These are phyloP conservation scores for Paracyclopina nana DNA, from an alignment of 1,140 invertebrate genomes.

Conservation along the genomic window DNA sequence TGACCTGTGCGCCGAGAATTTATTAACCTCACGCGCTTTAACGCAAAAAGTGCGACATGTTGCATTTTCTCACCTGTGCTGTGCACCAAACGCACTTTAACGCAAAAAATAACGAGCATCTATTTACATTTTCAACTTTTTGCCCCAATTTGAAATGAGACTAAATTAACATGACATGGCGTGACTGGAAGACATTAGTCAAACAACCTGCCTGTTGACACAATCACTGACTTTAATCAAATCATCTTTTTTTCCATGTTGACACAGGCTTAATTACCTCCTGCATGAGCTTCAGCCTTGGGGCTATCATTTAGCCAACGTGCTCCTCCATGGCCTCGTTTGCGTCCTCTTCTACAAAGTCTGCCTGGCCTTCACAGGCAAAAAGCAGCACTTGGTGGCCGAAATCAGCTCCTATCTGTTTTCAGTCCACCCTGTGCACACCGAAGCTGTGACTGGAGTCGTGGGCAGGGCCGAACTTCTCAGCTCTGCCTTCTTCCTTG, in stretches of 20 bases:
- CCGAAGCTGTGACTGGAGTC: slow-evolving; percentile 59
- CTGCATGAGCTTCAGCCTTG: slow-evolving; percentile 36
- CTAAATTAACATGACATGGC: too few relatives aligned
- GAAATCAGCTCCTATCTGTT: slow-evolving; percentile 56
- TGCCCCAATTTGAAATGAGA: too few relatives aligned
- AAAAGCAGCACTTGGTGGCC: slow-evolving; percentile 43
- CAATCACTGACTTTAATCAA: too few relatives aligned
- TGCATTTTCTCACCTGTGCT: too few relatives aligned
- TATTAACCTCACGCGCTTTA: too few relatives aligned
- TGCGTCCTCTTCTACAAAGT: slow-evolving; percentile 39
- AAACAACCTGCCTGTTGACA: too few relatives aligned
- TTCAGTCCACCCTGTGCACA: slow-evolving; percentile 83
- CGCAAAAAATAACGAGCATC: too few relatives aligned
- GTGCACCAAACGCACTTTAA: too few relatives aligned
- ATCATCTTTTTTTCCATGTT: too few relatives aligned
- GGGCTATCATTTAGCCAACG: slow-evolving; percentile 47
- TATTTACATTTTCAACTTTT: too few relatives aligned
- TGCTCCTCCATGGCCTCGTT: slow-evolving; percentile 43
- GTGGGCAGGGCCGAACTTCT: slow-evolving; percentile 82
- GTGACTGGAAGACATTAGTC: too few relatives aligned
- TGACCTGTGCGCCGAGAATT: background rate
- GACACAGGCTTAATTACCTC: slow-evolving; percentile 40
- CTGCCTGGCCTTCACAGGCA: slow-evolving; percentile 39
- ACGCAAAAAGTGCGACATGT: slow-evolving; percentile 21
- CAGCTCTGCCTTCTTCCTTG: slow-evolving; percentile 51